Percentiles rank a stretch among this genome's conserved stretches.
phyloP scores from a whole-genome alignment of 2,888 invertebrate genomes.

The Rhimphoctona megacephalus region DNA sequence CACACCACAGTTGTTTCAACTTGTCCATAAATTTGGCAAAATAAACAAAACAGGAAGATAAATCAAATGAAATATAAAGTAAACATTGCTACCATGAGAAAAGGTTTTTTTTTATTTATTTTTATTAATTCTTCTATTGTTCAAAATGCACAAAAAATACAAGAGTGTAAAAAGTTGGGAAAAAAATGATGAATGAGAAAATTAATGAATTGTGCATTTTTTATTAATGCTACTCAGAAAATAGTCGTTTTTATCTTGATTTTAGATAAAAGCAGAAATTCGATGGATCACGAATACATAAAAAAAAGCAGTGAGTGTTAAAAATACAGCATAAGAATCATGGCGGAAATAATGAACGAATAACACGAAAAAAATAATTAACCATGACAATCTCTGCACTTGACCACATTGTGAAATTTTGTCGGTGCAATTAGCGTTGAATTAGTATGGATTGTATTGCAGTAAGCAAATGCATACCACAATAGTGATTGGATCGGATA shows the following conservation, averaged over 20 bases:
- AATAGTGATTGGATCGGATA: constrained; percentile 2
- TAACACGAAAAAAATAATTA: neutral
- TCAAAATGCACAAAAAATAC: neutral
- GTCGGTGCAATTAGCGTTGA: neutral
- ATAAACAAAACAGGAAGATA: neutral
- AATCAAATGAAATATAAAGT: neutral
- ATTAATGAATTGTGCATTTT: neutral
- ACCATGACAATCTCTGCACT: neutral
- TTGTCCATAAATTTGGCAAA: neutral
- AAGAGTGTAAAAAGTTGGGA: neutral
- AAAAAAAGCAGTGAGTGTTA: neutral
- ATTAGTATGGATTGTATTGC: constrained; percentile 7
- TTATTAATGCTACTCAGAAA: neutral
- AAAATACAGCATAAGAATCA: neutral
- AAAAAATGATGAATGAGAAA: neutral
- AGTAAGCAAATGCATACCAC: constrained; percentile 13
- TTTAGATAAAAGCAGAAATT: neutral
- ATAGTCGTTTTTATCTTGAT: neutral
- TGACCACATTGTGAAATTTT: neutral
- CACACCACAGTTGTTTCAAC: neutral
- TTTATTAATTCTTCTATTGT: neutral
- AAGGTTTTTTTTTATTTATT: neutral
- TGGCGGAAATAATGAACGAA: neutral
- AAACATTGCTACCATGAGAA: neutral
- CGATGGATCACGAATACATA: neutral